Conservation (phyloP, 2,797 vertebrate genomes). For the Enteromius treurensis region DNA sequence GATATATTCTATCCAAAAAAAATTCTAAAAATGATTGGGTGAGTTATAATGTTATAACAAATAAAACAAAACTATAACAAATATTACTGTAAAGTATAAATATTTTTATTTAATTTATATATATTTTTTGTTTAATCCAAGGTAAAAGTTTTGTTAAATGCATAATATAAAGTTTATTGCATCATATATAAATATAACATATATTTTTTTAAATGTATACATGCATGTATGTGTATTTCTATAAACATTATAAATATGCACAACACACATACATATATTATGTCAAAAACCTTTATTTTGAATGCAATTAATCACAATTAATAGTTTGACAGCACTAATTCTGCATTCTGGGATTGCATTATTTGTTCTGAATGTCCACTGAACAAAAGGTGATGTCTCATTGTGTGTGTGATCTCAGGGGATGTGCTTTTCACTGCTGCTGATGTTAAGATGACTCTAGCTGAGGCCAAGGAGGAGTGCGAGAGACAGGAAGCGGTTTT, state of each 20-base stretch:
- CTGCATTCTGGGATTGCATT: constrained; percentile 65
- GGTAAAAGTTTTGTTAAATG: no score
- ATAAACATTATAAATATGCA: no score
- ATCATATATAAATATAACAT: no score
- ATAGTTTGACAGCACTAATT: no score
- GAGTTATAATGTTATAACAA: not conserved
- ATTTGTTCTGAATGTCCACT: constrained; percentile 79
- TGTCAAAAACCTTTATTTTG: no score
- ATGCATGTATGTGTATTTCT: no score
- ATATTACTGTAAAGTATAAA: not conserved
- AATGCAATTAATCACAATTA: no score
- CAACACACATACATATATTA: no score
- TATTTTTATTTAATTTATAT: not conserved
- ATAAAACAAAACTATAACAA: not conserved
- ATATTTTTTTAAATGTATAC: no score
- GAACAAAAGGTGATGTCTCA: constrained; percentile 71
- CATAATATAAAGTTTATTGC: no score
- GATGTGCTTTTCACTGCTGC: constrained; percentile 83
- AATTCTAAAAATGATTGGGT: not conserved
- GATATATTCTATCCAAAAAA: not conserved
- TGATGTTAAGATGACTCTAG: constrained; percentile 78
- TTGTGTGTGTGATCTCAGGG: constrained; percentile 70
- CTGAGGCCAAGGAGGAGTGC: constrained; percentile 81
- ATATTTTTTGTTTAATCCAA: no score
- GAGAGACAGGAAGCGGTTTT: constrained; percentile 68